Percentiles rank a stretch among this genome's conserved stretches.
Evolutionary conservation across 2,888 invertebrate genomes (phyloP).

Genomic region (Prosopocoilus inquinatus): DNA sequence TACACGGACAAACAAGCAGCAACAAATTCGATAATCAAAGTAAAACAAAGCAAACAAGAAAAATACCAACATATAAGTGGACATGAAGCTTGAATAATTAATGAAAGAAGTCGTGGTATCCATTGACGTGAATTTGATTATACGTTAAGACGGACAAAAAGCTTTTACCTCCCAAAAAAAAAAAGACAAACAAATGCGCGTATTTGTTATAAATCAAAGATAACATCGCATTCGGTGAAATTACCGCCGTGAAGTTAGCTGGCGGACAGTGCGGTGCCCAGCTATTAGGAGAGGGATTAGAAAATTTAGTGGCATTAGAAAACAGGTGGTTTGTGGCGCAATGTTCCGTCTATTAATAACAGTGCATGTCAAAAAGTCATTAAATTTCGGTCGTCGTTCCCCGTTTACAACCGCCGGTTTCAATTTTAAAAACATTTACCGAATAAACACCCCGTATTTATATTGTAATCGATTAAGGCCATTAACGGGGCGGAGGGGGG

Average conservation of each 20-base stretch:
- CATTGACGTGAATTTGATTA: slow-evolving; percentile 17
- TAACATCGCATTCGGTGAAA: slow-evolving; percentile 45
- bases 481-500: too few relatives aligned
- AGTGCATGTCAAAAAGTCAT: slow-evolving; percentile 27
- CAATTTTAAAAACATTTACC: slow-evolving; percentile 46
- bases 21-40: not conserved
- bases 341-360: slow-evolving; percentile 19
- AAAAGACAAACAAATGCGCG: slow-evolving; percentile 39
- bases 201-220: slow-evolving; percentile 48
- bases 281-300: slow-evolving; percentile 25
- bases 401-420: slow-evolving; percentile 3
- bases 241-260: slow-evolving; percentile 32
- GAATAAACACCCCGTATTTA: slow-evolving; percentile 33
- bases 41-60: not conserved
- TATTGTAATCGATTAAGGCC: slow-evolving; percentile 34
- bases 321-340: slow-evolving; percentile 28
- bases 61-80: not conserved
- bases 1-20: too few relatives aligned
- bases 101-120: not conserved
- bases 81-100: not conserved
- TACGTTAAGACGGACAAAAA: slow-evolving; percentile 26
- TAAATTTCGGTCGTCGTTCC: slow-evolving; percentile 14
- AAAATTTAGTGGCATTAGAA: slow-evolving; percentile 24
- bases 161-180: slow-evolving; percentile 26
- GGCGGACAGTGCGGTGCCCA: slow-evolving; percentile 14